Evolutionary conservation across 2,888 invertebrate species (phyloP), one percentile per base, ranked within the genome.

Genomic region (Eupeodes luniger): DNA sequence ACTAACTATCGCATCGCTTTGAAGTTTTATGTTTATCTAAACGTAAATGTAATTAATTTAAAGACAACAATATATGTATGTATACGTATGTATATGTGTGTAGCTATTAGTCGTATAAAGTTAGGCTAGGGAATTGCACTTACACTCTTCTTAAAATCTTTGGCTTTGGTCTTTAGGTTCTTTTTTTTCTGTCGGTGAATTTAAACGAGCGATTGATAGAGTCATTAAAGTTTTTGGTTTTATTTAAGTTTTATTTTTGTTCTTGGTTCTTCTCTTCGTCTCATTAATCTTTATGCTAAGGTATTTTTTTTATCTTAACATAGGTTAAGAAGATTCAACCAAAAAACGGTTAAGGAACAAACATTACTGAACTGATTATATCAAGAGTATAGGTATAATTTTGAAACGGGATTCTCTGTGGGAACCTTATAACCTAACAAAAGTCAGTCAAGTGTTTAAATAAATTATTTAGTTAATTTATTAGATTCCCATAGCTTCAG

Each of bases 1-100:
- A 36, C 36, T 36, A 49, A 34, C 44, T 19, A 70, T 69, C 69
- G 75, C 75, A 67, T n/a, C 61, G 83, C 86, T 87, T 87, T 87
- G 86, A 87, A 87, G 74, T 83, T 80, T 79, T 62, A 10, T 80
- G 76, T 83, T 80, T 83, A 80, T 83, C 83, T 87, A 76, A 83
- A 87, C 83, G 83, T 55, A 80, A 83, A 83, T 66, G 83, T 87
- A 87, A 83, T 87, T 87, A 76, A 87, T 80, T 87, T 83, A 87
- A 87, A 87, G 76, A 76, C 76, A 83, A 79, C 76, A 79, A 83
- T 76, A 76, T 27, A 75, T 80, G 4, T 40, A 40, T 3, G 27
- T 27, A 19, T 19, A 27, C 1, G 27, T 2, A 27, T 27, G 27
- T 27, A 2, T 27, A 27, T 27, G 27, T 27, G 27, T 27, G 3